Percentiles rank a stretch among this genome's conserved stretches.
phyloP scores from a whole-genome alignment of 2,113 vertebrate genomes.

The Scatophagus argus region DNA sequence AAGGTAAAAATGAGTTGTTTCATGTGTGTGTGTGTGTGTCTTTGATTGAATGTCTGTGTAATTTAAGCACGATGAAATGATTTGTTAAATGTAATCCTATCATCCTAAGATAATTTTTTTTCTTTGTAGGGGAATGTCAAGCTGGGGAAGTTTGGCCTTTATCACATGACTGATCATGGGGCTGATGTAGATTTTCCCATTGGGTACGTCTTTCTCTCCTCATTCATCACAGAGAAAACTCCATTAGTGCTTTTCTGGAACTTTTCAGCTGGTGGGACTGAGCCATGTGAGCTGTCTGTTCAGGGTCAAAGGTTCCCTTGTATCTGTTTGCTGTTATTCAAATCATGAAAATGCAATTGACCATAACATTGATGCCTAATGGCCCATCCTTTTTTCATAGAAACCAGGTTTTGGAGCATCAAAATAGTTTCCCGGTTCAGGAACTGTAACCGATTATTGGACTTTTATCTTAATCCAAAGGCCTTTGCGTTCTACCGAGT shows the following conservation, averaged over 20 bases:
- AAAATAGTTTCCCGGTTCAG: slow-evolving; percentile 62
- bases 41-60: not conserved
- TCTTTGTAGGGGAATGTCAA: slow-evolving; percentile 90
- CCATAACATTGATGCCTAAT: slow-evolving; percentile 61
- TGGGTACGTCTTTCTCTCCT: slow-evolving; percentile 85
- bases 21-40: not conserved
- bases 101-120: slow-evolving; percentile 27
- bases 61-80: not conserved
- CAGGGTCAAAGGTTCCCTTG: slow-evolving; percentile 36
- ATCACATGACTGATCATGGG: slow-evolving; percentile 97
- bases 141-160: slow-evolving; percentile 97
- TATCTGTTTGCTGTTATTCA: slow-evolving; percentile 53
- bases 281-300: slow-evolving; percentile 31
- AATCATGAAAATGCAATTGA: slow-evolving; percentile 59
- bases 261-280: slow-evolving; percentile 23
- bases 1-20: slow-evolving; percentile 84
- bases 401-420: slow-evolving; percentile 66
- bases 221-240: slow-evolving; percentile 42
- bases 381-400: slow-evolving; percentile 57
- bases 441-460: slow-evolving; percentile 48
- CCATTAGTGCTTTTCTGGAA: slow-evolving; percentile 38
- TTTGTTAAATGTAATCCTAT: not conserved
- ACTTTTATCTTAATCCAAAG: slow-evolving; percentile 68
- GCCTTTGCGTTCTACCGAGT: slow-evolving; percentile 54
- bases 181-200: slow-evolving; percentile 98